Evolutionary conservation across 30 jellyfish, hydroid and myxozoan species (phyloP).

Genomic region (Aurelia aurita): DNA sequence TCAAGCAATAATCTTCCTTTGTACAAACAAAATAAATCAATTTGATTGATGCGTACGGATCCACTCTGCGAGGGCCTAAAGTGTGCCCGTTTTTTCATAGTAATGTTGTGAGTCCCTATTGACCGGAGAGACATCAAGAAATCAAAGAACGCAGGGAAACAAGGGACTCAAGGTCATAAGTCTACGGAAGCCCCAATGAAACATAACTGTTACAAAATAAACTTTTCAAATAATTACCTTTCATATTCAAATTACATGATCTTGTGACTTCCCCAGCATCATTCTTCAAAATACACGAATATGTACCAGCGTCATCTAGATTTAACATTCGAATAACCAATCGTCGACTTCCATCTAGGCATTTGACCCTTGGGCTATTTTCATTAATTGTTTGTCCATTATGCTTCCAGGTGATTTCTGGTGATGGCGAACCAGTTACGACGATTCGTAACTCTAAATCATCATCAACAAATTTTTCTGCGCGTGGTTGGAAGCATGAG

Average conservation of each 20-base stretch:
- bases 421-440: slow-evolving; percentile 28
- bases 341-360: slow-evolving; percentile 5
- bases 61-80: too few relatives aligned
- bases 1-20: too few relatives aligned
- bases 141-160: too few relatives aligned
- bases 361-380: slow-evolving; percentile 17
- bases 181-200: too few relatives aligned
- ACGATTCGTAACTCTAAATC: slow-evolving; percentile 34
- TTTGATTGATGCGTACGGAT: too few relatives aligned
- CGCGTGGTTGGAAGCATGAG: slow-evolving; percentile 9
- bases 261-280: slow-evolving; percentile 35
- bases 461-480: slow-evolving; percentile 5
- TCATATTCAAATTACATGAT: slow-evolving; percentile 26
- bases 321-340: slow-evolving; percentile 6
- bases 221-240: slow-evolving; percentile 7
- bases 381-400: slow-evolving; percentile 4
- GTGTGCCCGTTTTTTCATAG: too few relatives aligned
- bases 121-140: too few relatives aligned
- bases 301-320: slow-evolving; percentile 46
- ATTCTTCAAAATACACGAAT: slow-evolving; percentile 47
- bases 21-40: too few relatives aligned
- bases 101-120: too few relatives aligned
- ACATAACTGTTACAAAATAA: too few relatives aligned
- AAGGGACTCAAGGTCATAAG: too few relatives aligned
- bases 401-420: slow-evolving; percentile 24